Evolutionary conservation across 2,888 invertebrate genomes (phyloP).

Genomic region (Cataglyphis altisquamis): DNA sequence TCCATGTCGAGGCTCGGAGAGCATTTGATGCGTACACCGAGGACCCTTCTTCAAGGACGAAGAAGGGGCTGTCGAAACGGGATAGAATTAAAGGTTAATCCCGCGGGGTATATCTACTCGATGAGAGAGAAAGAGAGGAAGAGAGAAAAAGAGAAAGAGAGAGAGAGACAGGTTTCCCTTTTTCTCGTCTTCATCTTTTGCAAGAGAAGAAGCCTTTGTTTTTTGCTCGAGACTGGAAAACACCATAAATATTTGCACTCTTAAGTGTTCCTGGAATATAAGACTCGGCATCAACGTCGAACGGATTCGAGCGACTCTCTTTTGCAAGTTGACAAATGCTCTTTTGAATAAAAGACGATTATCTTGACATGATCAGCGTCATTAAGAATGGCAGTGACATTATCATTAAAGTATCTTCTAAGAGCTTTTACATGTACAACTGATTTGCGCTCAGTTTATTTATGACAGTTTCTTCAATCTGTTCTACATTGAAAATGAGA

Average conservation of each 20-base stretch:
- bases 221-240: conserved; percentile 75
- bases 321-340: background rate
- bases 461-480: background rate
- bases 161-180: conserved; percentile 50
- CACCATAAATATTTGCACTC: conserved; percentile 84
- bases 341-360: conserved; percentile 35
- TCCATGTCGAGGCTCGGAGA: conserved; percentile 68
- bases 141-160: conserved; percentile 17
- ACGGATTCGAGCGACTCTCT: background rate
- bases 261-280: conserved; percentile 80
- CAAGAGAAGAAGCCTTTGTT: conserved; percentile 76
- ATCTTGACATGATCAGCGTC: conserved; percentile 13
- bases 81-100: conserved; percentile 86
- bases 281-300: conserved; percentile 61
- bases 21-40: conserved; percentile 71
- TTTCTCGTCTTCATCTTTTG: conserved; percentile 61
- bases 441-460: background rate
- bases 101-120: conserved; percentile 78
- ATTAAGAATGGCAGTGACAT: background rate
- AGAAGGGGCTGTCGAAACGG: conserved; percentile 78
- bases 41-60: conserved; percentile 75
- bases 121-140: conserved; percentile 53
- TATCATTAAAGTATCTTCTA: background rate
- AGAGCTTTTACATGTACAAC: background rate
- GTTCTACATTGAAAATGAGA: background rate